These are phyloP conservation scores for Ormyrus labotus DNA, from an alignment of 2,888 invertebrate species.

Conservation along the genomic window DNA sequence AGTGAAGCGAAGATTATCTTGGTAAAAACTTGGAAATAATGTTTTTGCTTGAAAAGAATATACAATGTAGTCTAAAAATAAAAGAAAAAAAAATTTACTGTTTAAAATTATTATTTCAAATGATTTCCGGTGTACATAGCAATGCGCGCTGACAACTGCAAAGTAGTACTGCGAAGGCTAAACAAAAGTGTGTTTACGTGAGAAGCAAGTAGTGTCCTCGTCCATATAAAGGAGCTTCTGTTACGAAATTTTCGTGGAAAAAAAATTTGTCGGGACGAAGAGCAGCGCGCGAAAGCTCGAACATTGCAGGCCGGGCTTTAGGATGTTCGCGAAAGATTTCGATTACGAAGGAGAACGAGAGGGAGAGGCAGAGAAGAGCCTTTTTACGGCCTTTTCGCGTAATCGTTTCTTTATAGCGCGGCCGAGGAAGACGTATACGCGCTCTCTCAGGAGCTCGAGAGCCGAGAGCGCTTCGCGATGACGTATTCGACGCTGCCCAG, in stretches of 20 bases:
- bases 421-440: background rate
- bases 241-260: no score
- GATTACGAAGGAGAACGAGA: background rate
- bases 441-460: no score
- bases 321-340: slow-evolving; percentile 18
- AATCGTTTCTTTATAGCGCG: slow-evolving; percentile 36
- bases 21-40: no score
- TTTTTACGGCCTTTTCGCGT: slow-evolving; percentile 29
- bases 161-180: slow-evolving; percentile 11
- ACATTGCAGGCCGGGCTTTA: no score
- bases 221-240: no score
- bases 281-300: background rate
- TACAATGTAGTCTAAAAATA: no score
- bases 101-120: slow-evolving; percentile 5
- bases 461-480: no score
- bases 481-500: no score
- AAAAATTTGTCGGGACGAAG: no score
- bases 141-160: slow-evolving; percentile 12
- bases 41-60: no score
- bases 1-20: no score
- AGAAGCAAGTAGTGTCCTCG: background rate
- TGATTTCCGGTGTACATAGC: slow-evolving; percentile 16
- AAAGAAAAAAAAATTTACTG: slow-evolving; percentile 31
- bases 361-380: background rate
- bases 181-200: slow-evolving; percentile 13